phyloP scores from a whole-genome alignment of 2,888 invertebrate species.

The Caenorhabditis sp. region DNA sequence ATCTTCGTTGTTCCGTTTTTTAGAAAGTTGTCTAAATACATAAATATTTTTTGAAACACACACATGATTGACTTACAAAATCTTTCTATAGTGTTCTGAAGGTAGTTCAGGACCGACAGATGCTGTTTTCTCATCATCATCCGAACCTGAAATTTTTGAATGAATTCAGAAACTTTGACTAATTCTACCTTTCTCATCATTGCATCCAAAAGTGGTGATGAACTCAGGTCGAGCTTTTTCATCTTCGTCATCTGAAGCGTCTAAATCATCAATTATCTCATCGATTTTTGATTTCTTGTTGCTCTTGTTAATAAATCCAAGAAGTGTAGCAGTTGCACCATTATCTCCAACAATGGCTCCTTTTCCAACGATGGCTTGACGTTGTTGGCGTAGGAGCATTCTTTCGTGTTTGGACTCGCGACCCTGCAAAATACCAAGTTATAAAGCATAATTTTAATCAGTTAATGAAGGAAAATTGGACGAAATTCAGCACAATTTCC shows the following conservation, averaged over 20 bases:
- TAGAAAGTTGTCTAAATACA: slow-evolving; percentile 28
- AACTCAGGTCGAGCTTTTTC: slow-evolving; percentile 45
- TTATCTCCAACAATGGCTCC: slow-evolving; percentile 44
- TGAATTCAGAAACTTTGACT: slow-evolving; percentile 1
- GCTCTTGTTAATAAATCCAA: slow-evolving; percentile 44
- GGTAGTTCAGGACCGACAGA: slow-evolving; percentile 55
- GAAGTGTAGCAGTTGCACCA: slow-evolving; percentile 60
- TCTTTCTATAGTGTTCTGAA: slow-evolving; percentile 53
- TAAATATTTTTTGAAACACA: background rate
- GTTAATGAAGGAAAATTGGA: too few relatives aligned
- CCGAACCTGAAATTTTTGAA: slow-evolving; percentile 2
- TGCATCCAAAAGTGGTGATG: slow-evolving; percentile 57
- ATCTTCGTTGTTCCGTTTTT: slow-evolving; percentile 24
- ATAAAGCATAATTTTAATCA: too few relatives aligned
- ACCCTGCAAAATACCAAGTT: slow-evolving; percentile 62
- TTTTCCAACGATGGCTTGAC: slow-evolving; percentile 56
- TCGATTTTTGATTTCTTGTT: slow-evolving; percentile 35
- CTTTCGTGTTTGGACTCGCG: slow-evolving; percentile 63
- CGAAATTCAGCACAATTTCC: too few relatives aligned
- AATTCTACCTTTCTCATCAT: slow-evolving; percentile 10
- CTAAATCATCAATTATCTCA: slow-evolving; percentile 30
- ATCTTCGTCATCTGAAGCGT: slow-evolving; percentile 31
- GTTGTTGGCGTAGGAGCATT: slow-evolving; percentile 55
- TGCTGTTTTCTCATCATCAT: slow-evolving; percentile 26
- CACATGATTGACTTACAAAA: slow-evolving; percentile 44